Evolutionary conservation across 2,113 vertebrate species (phyloP), one percentile per base, ranked within the genome.

Genomic region (Tamias sibiricus): DNA sequence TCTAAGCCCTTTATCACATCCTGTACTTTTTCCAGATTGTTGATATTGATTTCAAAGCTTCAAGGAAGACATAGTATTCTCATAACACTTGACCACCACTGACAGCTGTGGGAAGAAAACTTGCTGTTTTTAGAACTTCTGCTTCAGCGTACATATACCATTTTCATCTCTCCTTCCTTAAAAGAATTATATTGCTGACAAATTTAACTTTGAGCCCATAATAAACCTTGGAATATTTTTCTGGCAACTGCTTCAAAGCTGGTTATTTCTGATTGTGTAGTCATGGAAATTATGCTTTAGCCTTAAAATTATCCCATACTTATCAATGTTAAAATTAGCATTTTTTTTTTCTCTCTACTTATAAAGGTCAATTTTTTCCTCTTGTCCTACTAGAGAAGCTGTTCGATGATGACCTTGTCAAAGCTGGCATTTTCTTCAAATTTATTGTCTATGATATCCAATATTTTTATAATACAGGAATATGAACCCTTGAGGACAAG

Each of bases 191-290:
- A 96, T 91, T 95, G 86, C 89, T 96, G 96, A 96, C 81, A 96
- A 91, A 96, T 97, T 97, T 97, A 98, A 96, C 91, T 96, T 95
- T 85, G 89, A 91, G 87, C 66, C 79, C 86, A 97, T 95, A 97
- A 95, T 96, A 98, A 97, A 94, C 35, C 77, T 95, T 92, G 81
- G 94, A 92, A 84, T 92, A 92, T 95, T 95, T 96, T 94, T 94
- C 91, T 97, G 96, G 95, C 82, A 96, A 97, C 86, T 93, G 86
- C 69, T 95, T 97, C 86, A 85, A 95, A 93, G 77, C 81, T 91
- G 94, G 93, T 96, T 98, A 97, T 96, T 98, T 97, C 93, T 96
- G 96, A 96, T 96, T 95, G 37, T 96, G 94, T 97, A 94, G 95
- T 97, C 97, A 98, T 97, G 91, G 93, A 97, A 97, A 97, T 97